Conservation (phyloP, 1,140 invertebrate genomes). For the Drosophila santomea region DNA sequence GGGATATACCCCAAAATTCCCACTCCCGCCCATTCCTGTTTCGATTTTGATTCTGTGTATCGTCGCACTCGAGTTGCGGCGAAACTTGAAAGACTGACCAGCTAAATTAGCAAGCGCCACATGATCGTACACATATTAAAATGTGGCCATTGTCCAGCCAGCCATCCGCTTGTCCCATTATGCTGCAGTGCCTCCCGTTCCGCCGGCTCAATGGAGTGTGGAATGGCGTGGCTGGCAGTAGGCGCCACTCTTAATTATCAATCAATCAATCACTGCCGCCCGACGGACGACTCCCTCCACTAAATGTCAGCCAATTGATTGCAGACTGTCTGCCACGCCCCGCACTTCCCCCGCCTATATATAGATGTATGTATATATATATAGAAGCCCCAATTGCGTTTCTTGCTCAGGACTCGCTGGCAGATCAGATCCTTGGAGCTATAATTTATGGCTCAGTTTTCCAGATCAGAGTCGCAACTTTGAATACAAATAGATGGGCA, state of each 20-base stretch:
- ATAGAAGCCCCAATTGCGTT: neutral
- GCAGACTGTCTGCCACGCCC: constrained; percentile 34
- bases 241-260: constrained; percentile 82
- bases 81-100: constrained; percentile 61
- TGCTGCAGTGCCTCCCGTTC: constrained; percentile 55
- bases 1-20: constrained; percentile 46
- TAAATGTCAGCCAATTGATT: constrained; percentile 63
- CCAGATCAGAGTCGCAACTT: neutral
- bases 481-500: neutral
- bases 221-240: constrained; percentile 27
- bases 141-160: constrained; percentile 29
- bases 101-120: constrained; percentile 71
- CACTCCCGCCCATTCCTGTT: constrained; percentile 39
- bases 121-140: constrained; percentile 67
- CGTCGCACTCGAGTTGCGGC: constrained; percentile 26
- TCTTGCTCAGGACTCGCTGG: too few relatives aligned
- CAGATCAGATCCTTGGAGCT: too few relatives aligned
- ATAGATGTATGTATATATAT: neutral
- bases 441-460: too few relatives aligned
- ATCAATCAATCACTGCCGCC: constrained; percentile 73
- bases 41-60: neutral
- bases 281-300: constrained; percentile 75
- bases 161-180: constrained; percentile 32
- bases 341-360: neutral
- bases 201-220: neutral